phyloP scores from a whole-genome alignment of 2,113 vertebrate genomes.

The Phocoena phocoena region DNA sequence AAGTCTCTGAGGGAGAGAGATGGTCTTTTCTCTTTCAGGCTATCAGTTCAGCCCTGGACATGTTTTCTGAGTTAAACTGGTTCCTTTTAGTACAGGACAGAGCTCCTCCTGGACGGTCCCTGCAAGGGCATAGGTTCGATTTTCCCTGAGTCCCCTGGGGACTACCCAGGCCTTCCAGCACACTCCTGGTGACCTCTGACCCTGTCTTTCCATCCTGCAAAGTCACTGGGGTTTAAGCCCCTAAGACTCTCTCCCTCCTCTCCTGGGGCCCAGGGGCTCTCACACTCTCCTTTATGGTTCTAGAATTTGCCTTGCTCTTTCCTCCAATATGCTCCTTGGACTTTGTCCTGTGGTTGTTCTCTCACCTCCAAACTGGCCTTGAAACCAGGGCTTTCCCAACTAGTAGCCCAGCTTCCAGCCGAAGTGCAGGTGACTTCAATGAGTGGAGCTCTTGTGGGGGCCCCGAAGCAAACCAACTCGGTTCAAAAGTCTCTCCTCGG shows the following conservation, averaged over 20 bases:
- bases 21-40: neutral
- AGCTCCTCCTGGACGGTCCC: neutral
- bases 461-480: neutral
- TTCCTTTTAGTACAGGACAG: neutral
- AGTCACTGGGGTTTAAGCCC: neutral
- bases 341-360: neutral
- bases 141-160: neutral
- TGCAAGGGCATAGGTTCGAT: neutral
- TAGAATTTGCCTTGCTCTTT: neutral
- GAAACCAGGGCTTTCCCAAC: neutral
- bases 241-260: neutral
- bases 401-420: neutral
- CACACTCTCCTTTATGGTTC: rapidly evolving
- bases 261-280: neutral
- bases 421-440: neutral
- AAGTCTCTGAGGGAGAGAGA: neutral
- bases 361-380: neutral
- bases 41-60: neutral
- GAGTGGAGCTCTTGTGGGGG: neutral
- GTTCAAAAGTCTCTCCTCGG: neutral
- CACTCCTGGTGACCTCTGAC: neutral
- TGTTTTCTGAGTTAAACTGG: neutral
- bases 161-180: neutral
- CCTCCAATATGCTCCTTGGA: neutral
- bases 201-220: neutral